Evolutionary conservation across 1,140 invertebrate genomes (phyloP), one percentile per base, ranked within the genome.

Genomic region (Bombus fervidus): DNA sequence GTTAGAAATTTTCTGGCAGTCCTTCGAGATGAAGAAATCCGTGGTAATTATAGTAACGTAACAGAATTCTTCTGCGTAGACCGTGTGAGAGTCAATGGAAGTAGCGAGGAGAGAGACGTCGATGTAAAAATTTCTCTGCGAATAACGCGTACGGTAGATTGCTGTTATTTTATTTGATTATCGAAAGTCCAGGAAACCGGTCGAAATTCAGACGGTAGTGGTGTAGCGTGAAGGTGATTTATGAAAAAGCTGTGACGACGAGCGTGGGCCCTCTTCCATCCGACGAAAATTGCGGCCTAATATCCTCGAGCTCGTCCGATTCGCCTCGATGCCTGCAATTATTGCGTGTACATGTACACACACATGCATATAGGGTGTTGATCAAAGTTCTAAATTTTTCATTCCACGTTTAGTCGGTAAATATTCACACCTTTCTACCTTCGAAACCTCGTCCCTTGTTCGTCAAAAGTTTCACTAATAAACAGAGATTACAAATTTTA

Each of bases 261-360:
- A 43, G 59, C 59, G 15, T 22, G 76, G 59, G n/a, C 59, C 74
- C 47, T 76, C 77, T 62, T 76, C 47, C 76, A 78, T 78, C 59
- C 39, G 39, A 76, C 59, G 41, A 83, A 83, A 83, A 83, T 83
- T 64, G 69, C 81, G 59, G 41, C 72, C 81, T 75, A 64, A 83
- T 83, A 83, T 83, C 72, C 71, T 73, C 76, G 59, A 78, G 76
- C 76, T 66, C 76, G 76, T 73, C 66, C 79, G 79, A 81, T 73
- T 81, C 79, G 79, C 79, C 66, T 81, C 79, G 79, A 81, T 81
- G 66, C 68, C 37, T 69, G 53, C 64, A 72, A 81, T 81, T 81
- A 71, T 81, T 73, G 1, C 47, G 31, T 25, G 25, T 81, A 72
- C 69, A 31, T 25, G 28, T 6, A 66, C 39, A 34, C 59, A 66